Base-by-base conservation (phyloP, 1,140 invertebrate species). In the Tetraneura akinire region DNA sequence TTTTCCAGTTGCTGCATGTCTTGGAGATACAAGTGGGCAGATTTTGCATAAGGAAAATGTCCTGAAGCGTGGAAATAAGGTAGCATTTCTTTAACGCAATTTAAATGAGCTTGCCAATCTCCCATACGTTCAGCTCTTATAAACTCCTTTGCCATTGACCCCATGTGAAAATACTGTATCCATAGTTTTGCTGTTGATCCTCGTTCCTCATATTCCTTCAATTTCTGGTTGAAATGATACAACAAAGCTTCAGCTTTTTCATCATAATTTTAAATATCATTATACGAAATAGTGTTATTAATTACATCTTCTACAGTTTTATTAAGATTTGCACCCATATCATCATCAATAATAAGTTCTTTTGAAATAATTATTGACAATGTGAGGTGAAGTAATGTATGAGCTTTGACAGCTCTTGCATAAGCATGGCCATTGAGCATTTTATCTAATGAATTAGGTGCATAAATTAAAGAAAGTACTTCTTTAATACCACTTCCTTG, bases 351-450 rank as follows among this genome's bases (percentile, higher is more conserved):
- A 53, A 51, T 2, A 3, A 53, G 51, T 21, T 53, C 8, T 21
- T 53, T 53, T 53, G n/a, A 21, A 10, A 53, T 53, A 53, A 53
- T 11, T 0, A n/a, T 53, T 53, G 51, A 53, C n/a, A 53, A 53
- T n/a, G 51, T 47, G 0, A 45, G 32, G 14, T 71, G 68, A 37
- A 71, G 37, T 45, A 71, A 45, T 21, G 47, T 45, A 45, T 71
- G 68, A 71, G 29, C 42, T 47, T 45, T 47, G 29, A 73, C 32
- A 32, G 70, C 47, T 26, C 49, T 47, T 1, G 70, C 70, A 23
- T 73, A 73, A 51, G 70, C 42, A 73, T 73, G 70, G 1, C 70
- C 70, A 73, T 13, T 29, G 23, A 51, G 29, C 42, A 73, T 53
- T 73, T 73, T 73, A 21, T 73, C 70, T 1, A 73, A 23, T 26